Percentiles rank a stretch among this genome's conserved stretches.
Conservation (phyloP, 2,797 vertebrate species). For the Mallotus villosus region DNA sequence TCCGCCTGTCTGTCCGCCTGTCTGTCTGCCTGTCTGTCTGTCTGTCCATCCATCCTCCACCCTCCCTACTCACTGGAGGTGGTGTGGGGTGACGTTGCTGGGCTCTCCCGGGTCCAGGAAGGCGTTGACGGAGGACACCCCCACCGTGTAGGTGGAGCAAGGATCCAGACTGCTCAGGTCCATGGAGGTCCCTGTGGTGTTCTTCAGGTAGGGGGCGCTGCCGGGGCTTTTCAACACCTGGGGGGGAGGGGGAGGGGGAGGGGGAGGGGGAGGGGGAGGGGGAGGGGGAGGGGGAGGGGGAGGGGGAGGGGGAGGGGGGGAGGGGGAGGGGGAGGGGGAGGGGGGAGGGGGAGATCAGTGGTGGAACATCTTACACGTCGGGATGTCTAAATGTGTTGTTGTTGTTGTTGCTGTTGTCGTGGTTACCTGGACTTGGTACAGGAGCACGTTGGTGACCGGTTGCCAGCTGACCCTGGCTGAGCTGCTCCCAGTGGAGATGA, state of each 20-base stretch:
- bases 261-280: no score
- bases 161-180: conserved; percentile 65
- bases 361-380: no score
- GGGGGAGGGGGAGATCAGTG: no score
- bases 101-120: conserved; percentile 75
- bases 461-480: conserved; percentile 64
- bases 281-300: no score
- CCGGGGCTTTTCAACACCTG: no score
- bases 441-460: conserved; percentile 59
- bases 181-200: conserved; percentile 40
- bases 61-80: conserved; percentile 70
- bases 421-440: conserved; percentile 64
- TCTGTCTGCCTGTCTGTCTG: background rate
- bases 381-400: no score
- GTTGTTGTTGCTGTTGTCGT: no score
- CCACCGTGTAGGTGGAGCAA: conserved; percentile 75
- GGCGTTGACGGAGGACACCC: conserved; percentile 70
- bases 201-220: background rate
- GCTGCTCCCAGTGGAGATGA: conserved; percentile 46
- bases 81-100: conserved; percentile 34
- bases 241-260: no score
- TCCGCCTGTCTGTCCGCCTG: background rate
- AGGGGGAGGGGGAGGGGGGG: no score
- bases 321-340: no score
- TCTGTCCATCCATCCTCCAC: background rate